Base-by-base conservation (phyloP, 2,888 invertebrate species). In the Acleris cristana region DNA sequence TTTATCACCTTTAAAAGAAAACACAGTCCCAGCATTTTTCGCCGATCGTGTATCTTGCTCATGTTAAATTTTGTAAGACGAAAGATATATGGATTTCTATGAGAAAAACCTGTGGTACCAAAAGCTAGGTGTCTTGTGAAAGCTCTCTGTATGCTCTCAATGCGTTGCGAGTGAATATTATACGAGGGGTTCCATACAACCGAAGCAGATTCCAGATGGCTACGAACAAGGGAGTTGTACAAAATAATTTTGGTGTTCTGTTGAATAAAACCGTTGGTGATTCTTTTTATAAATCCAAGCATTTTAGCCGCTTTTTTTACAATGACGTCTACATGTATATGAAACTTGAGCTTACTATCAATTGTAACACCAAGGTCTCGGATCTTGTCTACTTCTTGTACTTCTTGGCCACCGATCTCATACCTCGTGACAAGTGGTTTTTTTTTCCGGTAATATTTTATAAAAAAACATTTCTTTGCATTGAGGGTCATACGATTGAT, bases 151-250 rank as follows among this genome's bases (percentile, higher is more conserved):
- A 65, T 65, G 14, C 23, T 54, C 59, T 65, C 65, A 30, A 65
- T 48, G 14, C 63, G 49, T 21, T 63, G 57, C n/a, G 62, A 64
- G 19, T 61, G 65, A 21, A 54, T 23, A 8, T 26, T 26, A 23
- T 69, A 69, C 2, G 40, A 49, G 2, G 63, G 69, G 30, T 63
- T 65, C 69, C 69, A 69, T 45, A 51, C 58, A 40, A 63, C 59
- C 16, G 54, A 59, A 8, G 62, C 61, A 19, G 53, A 62, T 60
- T 65, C 69, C 21, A 65, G 26, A 8, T 44, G 54, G 34, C 69
- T 69, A 3, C 65, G 57, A 45, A 65, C 54, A 12, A 65, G 52
- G 21, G 59, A 30, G 19, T 64, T 69, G 21, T 56, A 69, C 8
- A 69, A 53, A 16, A 53, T 57, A 21, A 51, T 56, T 52, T 61